Evolutionary conservation across 1,140 invertebrate species (phyloP), one percentile per base, ranked within the genome.

Genomic region (Lithobius niger): DNA sequence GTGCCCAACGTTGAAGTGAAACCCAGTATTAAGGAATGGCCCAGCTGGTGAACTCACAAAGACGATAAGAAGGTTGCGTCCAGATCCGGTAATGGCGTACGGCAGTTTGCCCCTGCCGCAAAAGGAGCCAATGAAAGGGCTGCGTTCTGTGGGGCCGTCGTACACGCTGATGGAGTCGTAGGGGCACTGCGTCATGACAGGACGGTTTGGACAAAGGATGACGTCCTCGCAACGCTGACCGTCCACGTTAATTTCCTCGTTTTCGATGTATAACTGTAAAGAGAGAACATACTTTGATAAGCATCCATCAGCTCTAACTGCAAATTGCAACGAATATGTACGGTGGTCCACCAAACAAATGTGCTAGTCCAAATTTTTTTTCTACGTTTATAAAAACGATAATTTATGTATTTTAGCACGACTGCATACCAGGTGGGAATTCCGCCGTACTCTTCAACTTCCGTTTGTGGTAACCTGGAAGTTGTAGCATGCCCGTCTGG

Each of bases 61-160:
- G 67, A 92, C 88, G 1, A 94, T 86, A 64, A 88, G 88, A 51
- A 94, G 75, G 63, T 91, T 86, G 58, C 86, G 81, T 22, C 87
- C 87, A 16, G 88, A 91, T 3, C 88, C 89, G 61, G 92, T 91
- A 61, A 94, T 92, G 57, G 88, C 91, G 71, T 89, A 91, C 0
- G 88, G 89, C 63, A 93, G 91, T 67, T 91, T 89, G 26, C 89
- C 89, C 81, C 92, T 86, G 3, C 90, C 89, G 64, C 89, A 93
- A 64, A 94, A 91, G 2, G 86, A 89, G 3, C 88, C 88, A 59
- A 94, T 93, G 15, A 90, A 79, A 0, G 85, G 82, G 36, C 83
- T 82, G 22, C 81, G 81, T 56, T 89, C 86, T 64, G 90, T 83
- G 61, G 88, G 86, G 0, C 89, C 90, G 64, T 94, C 90, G 73